A percentile compares a stretch with the other conserved stretches of the same genome.
phyloP scores from a whole-genome alignment of 2,113 vertebrate genomes.

The Microcebus jonahi region DNA sequence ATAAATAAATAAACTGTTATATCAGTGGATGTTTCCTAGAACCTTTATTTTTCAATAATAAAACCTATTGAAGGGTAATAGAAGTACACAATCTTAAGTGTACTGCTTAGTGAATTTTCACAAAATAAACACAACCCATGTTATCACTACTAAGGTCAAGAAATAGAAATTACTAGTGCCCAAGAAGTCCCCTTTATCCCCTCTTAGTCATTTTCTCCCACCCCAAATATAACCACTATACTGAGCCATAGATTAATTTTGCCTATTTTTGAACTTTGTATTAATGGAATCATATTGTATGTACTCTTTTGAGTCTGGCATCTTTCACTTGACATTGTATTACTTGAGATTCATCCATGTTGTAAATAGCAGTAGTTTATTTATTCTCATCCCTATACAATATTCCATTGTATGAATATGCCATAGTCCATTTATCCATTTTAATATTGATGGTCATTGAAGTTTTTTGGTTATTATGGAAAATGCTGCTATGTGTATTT shows the following conservation, averaged over 20 bases:
- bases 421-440: background rate
- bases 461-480: slow-evolving; percentile 45
- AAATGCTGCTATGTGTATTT: background rate
- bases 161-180: slow-evolving; percentile 1
- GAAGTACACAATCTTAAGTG: background rate
- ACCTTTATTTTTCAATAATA: slow-evolving; percentile 4
- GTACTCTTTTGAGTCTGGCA: background rate
- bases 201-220: background rate
- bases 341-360: slow-evolving; percentile 34
- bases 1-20: background rate
- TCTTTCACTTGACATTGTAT: slow-evolving; percentile 32
- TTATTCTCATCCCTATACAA: background rate
- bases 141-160: background rate
- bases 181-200: background rate
- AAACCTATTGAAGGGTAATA: background rate
- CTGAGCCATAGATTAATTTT: background rate
- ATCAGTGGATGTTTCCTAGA: background rate
- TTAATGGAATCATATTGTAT: background rate
- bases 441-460: slow-evolving; percentile 13
- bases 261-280: slow-evolving; percentile 26
- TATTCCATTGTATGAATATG: slow-evolving; percentile 31
- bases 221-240: background rate
- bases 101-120: slow-evolving; percentile 18
- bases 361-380: background rate
- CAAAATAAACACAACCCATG: background rate